phyloP scores from a whole-genome alignment of 2,888 invertebrate genomes.

The Schizaphis graminum region DNA sequence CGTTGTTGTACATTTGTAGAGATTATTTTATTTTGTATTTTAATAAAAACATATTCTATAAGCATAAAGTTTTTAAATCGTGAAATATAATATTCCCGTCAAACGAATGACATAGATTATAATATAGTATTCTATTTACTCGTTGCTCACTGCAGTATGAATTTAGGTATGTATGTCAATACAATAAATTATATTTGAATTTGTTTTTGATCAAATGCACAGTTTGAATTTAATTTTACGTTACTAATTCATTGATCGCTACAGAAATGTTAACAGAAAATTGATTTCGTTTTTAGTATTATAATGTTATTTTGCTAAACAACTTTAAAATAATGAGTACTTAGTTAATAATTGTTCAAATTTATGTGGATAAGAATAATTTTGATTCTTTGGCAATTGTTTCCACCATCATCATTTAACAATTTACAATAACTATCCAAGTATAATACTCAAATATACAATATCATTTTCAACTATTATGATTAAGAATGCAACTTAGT shows the following conservation, averaged over 20 bases:
- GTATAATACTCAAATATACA: background rate
- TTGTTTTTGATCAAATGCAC: background rate
- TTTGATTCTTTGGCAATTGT: background rate
- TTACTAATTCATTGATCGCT: background rate
- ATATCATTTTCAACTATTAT: background rate
- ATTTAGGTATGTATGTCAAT: background rate
- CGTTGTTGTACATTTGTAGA: background rate
- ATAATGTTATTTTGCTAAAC: background rate
- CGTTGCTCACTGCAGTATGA: background rate
- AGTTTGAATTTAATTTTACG: background rate
- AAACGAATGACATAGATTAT: background rate
- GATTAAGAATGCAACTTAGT: background rate
- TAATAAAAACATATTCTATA: background rate
- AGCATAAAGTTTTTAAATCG: background rate
- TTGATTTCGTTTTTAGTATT: background rate
- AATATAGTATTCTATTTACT: background rate
- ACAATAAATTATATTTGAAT: background rate
- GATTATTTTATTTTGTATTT: background rate
- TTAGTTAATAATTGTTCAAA: background rate
- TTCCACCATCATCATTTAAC: background rate
- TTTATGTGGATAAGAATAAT: background rate
- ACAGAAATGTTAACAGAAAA: background rate
- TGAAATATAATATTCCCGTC: background rate
- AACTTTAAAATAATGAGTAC: background rate
- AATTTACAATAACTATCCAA: background rate